Percentiles rank a stretch among this genome's conserved stretches.
These are phyloP conservation scores for Thamnaconus septentrionalis DNA, from an alignment of 2,113 vertebrate genomes.

Conservation along the genomic window DNA sequence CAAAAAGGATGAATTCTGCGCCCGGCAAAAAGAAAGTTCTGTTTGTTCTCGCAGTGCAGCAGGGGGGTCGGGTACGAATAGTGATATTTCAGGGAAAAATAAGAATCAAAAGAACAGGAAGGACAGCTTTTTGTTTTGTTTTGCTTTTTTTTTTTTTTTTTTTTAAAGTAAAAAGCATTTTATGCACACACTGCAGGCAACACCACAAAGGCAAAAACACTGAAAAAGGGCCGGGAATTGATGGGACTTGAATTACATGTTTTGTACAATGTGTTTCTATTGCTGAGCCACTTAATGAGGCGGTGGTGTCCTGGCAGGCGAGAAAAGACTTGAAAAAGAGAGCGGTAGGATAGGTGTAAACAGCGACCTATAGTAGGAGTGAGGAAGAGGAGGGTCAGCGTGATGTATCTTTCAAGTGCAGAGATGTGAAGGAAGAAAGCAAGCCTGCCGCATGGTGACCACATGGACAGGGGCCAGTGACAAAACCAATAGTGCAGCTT, in stretches of 20 bases:
- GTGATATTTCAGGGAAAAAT: neutral
- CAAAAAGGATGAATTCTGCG: conserved; percentile 27
- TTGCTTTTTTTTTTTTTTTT: no score
- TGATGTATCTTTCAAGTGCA: conserved; percentile 47
- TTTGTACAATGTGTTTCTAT: conserved; percentile 54
- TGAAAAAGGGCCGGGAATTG: conserved; percentile 39
- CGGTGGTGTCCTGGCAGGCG: conserved; percentile 53
- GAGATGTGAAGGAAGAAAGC: conserved; percentile 54
- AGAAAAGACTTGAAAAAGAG: conserved; percentile 38
- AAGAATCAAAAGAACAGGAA: neutral
- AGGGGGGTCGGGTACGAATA: neutral
- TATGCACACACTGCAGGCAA: conserved; percentile 16
- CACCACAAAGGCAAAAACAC: conserved; percentile 26
- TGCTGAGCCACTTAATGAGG: conserved; percentile 51
- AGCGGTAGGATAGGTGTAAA: conserved; percentile 30
- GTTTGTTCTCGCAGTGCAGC: conserved; percentile 33
- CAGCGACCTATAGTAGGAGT: conserved; percentile 12
- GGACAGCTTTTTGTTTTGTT: no score
- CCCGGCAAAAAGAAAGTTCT: conserved; percentile 4
- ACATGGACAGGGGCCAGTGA: conserved; percentile 47
- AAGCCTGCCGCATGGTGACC: conserved; percentile 41
- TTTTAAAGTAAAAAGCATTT: conserved; percentile 1
- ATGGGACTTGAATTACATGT: conserved; percentile 57
- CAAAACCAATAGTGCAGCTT: conserved; percentile 15
- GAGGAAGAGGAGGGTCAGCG: conserved; percentile 23